phyloP scores from a whole-genome alignment of 1,140 invertebrate species.

The Hormaphis cornu region DNA sequence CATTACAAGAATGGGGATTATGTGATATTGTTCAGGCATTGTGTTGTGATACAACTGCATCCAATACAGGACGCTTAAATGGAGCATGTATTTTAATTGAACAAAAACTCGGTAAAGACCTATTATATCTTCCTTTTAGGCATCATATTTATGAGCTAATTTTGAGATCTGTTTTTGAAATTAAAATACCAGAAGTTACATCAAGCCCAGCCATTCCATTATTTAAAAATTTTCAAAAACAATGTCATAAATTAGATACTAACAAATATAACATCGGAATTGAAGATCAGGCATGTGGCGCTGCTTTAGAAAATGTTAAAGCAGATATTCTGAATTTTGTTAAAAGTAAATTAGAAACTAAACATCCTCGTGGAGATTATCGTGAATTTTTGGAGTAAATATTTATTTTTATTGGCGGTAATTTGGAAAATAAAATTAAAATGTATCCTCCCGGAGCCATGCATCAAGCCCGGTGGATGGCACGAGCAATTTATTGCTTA shows the following conservation, averaged over 20 bases:
- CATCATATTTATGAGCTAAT: slow-evolving; percentile 36
- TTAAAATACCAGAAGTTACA: slow-evolving; percentile 6
- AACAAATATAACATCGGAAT: slow-evolving; percentile 13
- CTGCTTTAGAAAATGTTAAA: not conserved
- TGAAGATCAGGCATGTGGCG: not conserved
- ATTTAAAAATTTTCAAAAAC: slow-evolving; percentile 34
- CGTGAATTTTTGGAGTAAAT: too few relatives aligned
- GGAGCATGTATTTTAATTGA: slow-evolving; percentile 35
- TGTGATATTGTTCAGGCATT: slow-evolving; percentile 15
- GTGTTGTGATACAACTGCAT: slow-evolving; percentile 35
- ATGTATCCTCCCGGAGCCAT: slow-evolving; percentile 40
- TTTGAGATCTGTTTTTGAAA: slow-evolving; percentile 29
- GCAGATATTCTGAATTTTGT: too few relatives aligned
- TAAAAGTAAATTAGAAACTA: too few relatives aligned
- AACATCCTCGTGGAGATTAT: too few relatives aligned
- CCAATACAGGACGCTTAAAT: slow-evolving; percentile 34
- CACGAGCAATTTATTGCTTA: too few relatives aligned
- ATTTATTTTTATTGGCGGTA: too few relatives aligned
- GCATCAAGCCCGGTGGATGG: slow-evolving; percentile 42
- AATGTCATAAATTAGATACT: slow-evolving; percentile 33
- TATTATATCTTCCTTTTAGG: slow-evolving; percentile 34
- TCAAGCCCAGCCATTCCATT: slow-evolving; percentile 32
- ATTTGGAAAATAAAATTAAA: slow-evolving; percentile 33
- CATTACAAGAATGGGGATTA: slow-evolving; percentile 21
- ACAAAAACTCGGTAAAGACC: slow-evolving; percentile 30